These are phyloP conservation scores for Sarcophaga carnaria DNA, from an alignment of 2,888 invertebrate species.

Conservation along the genomic window DNA sequence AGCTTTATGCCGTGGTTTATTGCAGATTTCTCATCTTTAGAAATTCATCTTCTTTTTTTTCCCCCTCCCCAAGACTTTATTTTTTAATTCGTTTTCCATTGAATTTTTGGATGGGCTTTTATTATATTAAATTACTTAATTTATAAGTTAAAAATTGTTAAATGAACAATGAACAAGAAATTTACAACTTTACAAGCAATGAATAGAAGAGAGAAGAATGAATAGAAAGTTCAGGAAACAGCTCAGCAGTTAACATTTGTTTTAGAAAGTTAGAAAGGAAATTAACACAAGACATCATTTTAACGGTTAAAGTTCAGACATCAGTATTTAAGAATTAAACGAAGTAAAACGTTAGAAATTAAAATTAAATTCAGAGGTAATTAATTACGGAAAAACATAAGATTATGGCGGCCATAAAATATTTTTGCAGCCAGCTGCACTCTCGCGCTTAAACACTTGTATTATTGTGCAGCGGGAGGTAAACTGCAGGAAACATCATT, in stretches of 20 bases:
- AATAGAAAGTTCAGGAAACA: not conserved
- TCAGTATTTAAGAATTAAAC: not conserved
- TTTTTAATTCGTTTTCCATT: slow-evolving; percentile 19
- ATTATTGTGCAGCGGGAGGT: no score
- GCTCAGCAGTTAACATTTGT: slow-evolving; percentile 1
- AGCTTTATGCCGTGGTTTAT: slow-evolving; percentile 7
- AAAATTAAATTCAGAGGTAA: not conserved
- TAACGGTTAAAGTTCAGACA: not conserved
- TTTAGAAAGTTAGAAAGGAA: slow-evolving; percentile 31
- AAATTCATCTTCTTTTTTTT: not conserved
- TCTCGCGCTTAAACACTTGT: no score
- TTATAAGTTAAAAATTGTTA: slow-evolving; percentile 9
- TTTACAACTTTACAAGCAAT: not conserved
- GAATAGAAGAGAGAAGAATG: no score
- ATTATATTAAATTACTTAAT: slow-evolving; percentile 55
- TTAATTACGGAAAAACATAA: not conserved
- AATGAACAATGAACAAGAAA: not conserved
- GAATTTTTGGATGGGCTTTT: slow-evolving; percentile 8
- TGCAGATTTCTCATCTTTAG: slow-evolving; percentile 3
- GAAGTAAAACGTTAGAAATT: not conserved
- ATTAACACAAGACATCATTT: not conserved
- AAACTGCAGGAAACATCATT: no score
- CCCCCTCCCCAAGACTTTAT: not conserved
- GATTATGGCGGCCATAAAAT: no score
- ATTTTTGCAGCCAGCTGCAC: no score